A percentile compares a stretch with the other conserved stretches of the same genome.
These are phyloP conservation scores for Timandra comae DNA, from an alignment of 2,888 invertebrate genomes.

Conservation along the genomic window DNA sequence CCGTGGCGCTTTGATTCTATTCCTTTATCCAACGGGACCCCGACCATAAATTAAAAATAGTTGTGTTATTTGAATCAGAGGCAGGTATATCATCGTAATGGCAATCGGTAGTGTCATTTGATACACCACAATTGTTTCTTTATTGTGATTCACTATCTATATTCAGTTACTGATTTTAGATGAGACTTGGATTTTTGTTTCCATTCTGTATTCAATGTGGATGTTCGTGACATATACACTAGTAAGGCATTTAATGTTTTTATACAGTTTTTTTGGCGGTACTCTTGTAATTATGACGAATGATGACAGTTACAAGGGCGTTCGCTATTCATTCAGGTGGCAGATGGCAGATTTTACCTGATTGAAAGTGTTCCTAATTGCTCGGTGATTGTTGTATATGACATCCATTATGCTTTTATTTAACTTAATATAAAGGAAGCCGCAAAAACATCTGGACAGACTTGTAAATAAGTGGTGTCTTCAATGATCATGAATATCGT, in stretches of 20 bases:
- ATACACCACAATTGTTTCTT: conserved; percentile 60
- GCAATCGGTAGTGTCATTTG: conserved; percentile 74
- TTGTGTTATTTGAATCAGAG: conserved; percentile 74
- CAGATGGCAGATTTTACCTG: conserved; percentile 31
- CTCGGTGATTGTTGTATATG: conserved; percentile 14
- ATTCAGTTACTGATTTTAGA: conserved; percentile 26
- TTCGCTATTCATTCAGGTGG: conserved; percentile 36
- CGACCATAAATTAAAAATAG: conserved; percentile 63
- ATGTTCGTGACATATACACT: conserved; percentile 23
- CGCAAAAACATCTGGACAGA: no score
- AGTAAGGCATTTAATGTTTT: conserved; percentile 25
- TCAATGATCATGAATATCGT: no score
- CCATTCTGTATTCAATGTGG: no score
- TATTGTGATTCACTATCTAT: conserved; percentile 48
- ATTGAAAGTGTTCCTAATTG: conserved; percentile 22
- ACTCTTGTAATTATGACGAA: conserved; percentile 50
- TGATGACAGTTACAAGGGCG: conserved; percentile 44
- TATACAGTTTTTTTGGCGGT: conserved; percentile 31
- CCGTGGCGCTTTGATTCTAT: conserved; percentile 69
- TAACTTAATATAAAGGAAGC: no score
- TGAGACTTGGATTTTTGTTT: no score
- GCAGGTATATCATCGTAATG: conserved; percentile 69
- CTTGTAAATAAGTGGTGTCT: no score
- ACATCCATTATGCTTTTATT: conserved; percentile 16
- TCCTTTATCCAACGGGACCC: conserved; percentile 70